Conservation (phyloP, 1,140 invertebrate genomes). For the Drosophila hydei region DNA sequence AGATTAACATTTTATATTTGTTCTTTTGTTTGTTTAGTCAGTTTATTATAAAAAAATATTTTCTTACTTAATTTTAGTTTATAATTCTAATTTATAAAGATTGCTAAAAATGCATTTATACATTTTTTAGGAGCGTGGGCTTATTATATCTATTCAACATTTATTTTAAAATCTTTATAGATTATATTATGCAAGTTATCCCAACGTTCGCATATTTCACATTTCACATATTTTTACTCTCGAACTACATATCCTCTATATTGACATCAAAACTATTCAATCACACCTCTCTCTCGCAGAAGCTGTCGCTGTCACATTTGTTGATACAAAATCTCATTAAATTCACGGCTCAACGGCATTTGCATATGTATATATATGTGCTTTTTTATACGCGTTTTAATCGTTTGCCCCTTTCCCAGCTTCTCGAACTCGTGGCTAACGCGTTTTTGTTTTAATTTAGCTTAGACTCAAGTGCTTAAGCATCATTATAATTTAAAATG, state of each 20-base stretch:
- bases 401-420: constrained; percentile 9
- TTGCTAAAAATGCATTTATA: no score
- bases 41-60: constrained; percentile 1
- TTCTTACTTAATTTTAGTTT: no score
- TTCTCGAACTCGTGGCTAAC: constrained; percentile 18
- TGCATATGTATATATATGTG: constrained; percentile 26
- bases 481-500: constrained; percentile 69
- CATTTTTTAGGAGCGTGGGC: no score
- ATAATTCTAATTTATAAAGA: no score
- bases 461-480: constrained; percentile 36
- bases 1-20: no score
- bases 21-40: no score
- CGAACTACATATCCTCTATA: not conserved
- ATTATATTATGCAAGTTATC: no score
- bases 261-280: constrained; percentile 9
- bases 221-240: no score
- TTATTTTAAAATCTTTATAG: no score
- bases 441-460: constrained; percentile 12
- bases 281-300: constrained; percentile 18
- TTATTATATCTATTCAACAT: no score
- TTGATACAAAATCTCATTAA: constrained; percentile 55
- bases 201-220: no score
- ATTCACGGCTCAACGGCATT: constrained; percentile 45
- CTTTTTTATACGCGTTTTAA: constrained; percentile 46
- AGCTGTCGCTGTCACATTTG: constrained; percentile 26